Evolutionary conservation across 2,797 vertebrate genomes (phyloP).

Genomic region (Oreortyx pictus): DNA sequence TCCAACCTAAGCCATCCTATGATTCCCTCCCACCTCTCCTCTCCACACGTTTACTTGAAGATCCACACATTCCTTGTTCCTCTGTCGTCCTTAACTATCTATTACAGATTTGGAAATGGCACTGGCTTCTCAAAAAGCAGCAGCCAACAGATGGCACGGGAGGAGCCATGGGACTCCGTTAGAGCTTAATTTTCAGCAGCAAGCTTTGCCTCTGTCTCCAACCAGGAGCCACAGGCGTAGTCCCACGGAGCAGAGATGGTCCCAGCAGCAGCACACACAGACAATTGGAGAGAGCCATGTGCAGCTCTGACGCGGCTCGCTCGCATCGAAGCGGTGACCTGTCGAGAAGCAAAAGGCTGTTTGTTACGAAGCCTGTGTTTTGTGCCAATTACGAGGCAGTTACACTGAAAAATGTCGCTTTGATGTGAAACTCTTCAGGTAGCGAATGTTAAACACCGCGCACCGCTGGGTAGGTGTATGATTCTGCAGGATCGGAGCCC

Average conservation of each 20-base stretch:
- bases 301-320: not conserved
- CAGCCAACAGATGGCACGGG: not conserved
- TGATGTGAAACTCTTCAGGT: slow-evolving; percentile 68
- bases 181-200: slow-evolving; percentile 2
- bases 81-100: not conserved
- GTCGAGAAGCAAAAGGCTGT: slow-evolving; percentile 24
- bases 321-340: not conserved
- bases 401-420: slow-evolving; percentile 41
- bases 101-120: not conserved
- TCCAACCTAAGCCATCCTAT: no score
- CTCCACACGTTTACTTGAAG: not conserved
- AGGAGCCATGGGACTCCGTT: not conserved
- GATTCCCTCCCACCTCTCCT: not conserved
- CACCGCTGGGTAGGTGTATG: slow-evolving; percentile 38
- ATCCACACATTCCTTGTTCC: not conserved
- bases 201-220: not conserved
- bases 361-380: slow-evolving; percentile 48
- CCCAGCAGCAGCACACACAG: not conserved
- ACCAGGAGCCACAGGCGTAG: not conserved
- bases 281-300: fast-evolving
- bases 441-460: slow-evolving; percentile 55
- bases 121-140: not conserved
- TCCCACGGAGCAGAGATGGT: not conserved
- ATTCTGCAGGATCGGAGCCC: slow-evolving; percentile 34
- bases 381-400: slow-evolving; percentile 63